Conservation (phyloP, 1,140 invertebrate species). For the Ostrea denselamellosa region DNA sequence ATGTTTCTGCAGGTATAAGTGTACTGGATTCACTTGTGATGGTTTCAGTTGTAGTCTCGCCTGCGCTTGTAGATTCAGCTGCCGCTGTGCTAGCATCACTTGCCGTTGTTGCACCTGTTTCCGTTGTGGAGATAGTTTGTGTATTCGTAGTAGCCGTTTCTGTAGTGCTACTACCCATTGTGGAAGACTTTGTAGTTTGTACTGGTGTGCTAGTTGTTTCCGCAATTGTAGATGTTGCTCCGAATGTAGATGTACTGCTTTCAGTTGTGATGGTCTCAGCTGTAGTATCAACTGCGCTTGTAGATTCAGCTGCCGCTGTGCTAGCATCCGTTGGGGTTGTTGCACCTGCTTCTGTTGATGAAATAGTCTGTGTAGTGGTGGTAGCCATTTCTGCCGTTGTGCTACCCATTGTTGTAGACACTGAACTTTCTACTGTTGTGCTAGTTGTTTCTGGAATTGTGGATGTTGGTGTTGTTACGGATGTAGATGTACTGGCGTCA, state of each 20-base stretch:
- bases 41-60: no score
- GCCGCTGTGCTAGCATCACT: background rate
- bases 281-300: background rate
- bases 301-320: background rate
- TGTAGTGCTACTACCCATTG: background rate
- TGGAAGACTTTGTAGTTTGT: background rate
- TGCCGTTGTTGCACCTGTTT: background rate
- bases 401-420: background rate
- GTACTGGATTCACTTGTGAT: background rate
- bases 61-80: no score
- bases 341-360: no score
- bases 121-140: no score
- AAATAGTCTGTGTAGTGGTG: no score
- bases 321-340: background rate
- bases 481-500: no score
- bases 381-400: background rate
- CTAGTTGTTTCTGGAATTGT: background rate
- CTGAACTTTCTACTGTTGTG: background rate
- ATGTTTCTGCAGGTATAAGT: background rate
- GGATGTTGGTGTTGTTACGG: no score
- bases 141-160: no score
- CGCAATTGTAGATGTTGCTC: background rate
- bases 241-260: background rate
- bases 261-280: background rate
- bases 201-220: background rate